Evolutionary conservation across 2,888 invertebrate genomes (phyloP).

Genomic region (Hypomecis punctinalis): DNA sequence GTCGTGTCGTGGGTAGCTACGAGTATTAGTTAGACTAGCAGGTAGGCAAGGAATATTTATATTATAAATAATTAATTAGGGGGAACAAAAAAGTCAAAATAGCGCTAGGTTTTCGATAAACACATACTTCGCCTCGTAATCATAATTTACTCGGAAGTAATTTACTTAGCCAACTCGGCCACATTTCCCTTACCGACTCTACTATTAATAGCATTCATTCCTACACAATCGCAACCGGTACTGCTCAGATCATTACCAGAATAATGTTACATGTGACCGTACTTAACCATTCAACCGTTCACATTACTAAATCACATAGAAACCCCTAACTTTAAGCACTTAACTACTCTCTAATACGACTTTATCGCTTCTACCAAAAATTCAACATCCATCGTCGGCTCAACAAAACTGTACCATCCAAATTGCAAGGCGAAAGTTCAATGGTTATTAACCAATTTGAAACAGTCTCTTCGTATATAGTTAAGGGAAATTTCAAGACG

Average conservation of each 20-base stretch:
- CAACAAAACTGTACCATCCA: not conserved
- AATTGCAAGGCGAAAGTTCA: constrained; percentile 21
- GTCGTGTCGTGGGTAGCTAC: too few species aligned
- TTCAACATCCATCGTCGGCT: constrained; percentile 39
- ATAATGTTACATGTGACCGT: constrained; percentile 35
- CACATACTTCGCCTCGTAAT: too few species aligned
- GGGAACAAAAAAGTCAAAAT: too few species aligned
- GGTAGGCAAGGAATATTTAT: too few species aligned
- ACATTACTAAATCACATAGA: constrained; percentile 41
- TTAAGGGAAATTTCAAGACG: constrained; percentile 43
- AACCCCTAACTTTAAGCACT: constrained; percentile 46
- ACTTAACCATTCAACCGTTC: constrained; percentile 40
- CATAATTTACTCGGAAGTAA: too few species aligned
- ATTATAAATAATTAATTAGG: too few species aligned
- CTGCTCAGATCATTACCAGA: constrained; percentile 31
- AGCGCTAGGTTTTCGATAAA: too few species aligned
- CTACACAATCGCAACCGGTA: constrained; percentile 21
- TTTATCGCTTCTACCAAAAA: constrained; percentile 9
- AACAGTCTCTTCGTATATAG: constrained; percentile 29
- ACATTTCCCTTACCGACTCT: constrained; percentile 6
- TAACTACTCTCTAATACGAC: constrained; percentile 28
- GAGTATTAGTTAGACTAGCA: too few species aligned
- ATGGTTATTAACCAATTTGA: constrained; percentile 36
- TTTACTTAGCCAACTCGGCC: not conserved
- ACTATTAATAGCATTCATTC: constrained; percentile 25